Percentiles rank a stretch among this genome's conserved stretches.
phyloP scores from a whole-genome alignment of 2,113 vertebrate genomes.

The Gadus macrocephalus region DNA sequence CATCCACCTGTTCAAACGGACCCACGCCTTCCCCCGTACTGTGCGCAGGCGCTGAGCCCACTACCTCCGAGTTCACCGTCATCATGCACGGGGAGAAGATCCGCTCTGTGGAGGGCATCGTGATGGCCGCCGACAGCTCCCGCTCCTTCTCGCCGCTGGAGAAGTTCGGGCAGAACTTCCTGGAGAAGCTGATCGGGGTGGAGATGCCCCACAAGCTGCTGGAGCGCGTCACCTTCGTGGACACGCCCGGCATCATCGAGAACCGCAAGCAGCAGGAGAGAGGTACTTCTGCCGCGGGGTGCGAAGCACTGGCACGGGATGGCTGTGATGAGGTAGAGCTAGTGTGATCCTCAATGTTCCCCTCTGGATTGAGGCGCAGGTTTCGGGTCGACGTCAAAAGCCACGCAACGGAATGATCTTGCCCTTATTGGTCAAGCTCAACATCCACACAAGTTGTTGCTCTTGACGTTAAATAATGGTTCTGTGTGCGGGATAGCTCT shows the following conservation, averaged over 20 bases:
- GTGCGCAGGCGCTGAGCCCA: conserved; percentile 89
- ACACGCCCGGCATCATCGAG: conserved; percentile 96
- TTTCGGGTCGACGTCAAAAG: too few species aligned
- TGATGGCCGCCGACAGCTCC: conserved; percentile 96
- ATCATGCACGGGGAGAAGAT: conserved; percentile 96
- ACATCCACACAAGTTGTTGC: too few species aligned
- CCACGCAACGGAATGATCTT: too few species aligned
- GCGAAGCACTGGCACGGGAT: too few species aligned
- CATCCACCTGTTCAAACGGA: not conserved
- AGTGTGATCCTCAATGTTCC: too few species aligned
- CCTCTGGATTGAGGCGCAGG: too few species aligned
- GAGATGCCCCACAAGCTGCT: conserved; percentile 97
- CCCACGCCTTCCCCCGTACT: not conserved
- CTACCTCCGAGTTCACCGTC: conserved; percentile 97
- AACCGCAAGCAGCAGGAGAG: conserved; percentile 98
- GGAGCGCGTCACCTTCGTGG: conserved; percentile 93
- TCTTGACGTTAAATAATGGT: too few species aligned
- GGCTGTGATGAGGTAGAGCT: too few species aligned
- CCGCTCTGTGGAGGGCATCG: conserved; percentile 94
- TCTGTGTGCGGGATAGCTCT: too few species aligned
- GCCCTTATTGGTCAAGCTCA: too few species aligned
- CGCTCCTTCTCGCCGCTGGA: conserved; percentile 94
- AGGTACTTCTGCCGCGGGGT: conserved; percentile 67
- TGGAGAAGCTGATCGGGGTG: conserved; percentile 95
- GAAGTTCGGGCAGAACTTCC: conserved; percentile 97